Base-by-base conservation (phyloP, 2,888 invertebrate species). In the Nephrotoma flavescens region DNA sequence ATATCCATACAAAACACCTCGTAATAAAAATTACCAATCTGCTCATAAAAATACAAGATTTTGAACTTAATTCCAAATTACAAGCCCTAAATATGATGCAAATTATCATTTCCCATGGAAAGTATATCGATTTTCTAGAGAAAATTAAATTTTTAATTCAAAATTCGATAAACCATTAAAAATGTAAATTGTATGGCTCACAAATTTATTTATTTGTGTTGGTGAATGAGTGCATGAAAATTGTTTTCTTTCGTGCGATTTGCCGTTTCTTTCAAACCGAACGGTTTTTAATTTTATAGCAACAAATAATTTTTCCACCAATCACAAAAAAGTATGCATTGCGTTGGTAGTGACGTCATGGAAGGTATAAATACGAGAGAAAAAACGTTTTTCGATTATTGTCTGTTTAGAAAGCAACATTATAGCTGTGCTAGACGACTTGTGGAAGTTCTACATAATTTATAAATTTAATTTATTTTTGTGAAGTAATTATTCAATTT, bases 371-470 rank as follows among this genome's bases (percentile, higher is more conserved):
- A 95, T 93, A 92, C 90, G 89, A 90, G 90, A 89, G 90, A 90
- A 91, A 91, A 91, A 90, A 91, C 89, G 90, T 90, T 92, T 91
- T 90, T 89, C 89, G 89, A 89, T 92, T 92, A 93, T 92, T 92
- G 92, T 93, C 93, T 93, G 94, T 94, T 95, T 93, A 93, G 94
- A 92, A 93, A 94, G 93, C 94, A 93, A 92, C 95, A 94, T 95
- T 92, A 92, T 94, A 94, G 94, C 93, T 91, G 90, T 91, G 93
- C 92, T 93, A 93, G 44, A 86, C 86, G 57, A 86, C 86, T 71
- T 71, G 71, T 71, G 19, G 44, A 44, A 44, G 5, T 44, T 52
- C 12, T 47, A 47, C 42, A 44, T 15, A 41, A 57, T 88, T 86
- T 88, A 31, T 31, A 88, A 88, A 87, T 89, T 88, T 89, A 89